Evolutionary conservation across 2,888 invertebrate species (phyloP), one percentile per base, ranked within the genome.

Genomic region (Pycnomerus fuliginosus): DNA sequence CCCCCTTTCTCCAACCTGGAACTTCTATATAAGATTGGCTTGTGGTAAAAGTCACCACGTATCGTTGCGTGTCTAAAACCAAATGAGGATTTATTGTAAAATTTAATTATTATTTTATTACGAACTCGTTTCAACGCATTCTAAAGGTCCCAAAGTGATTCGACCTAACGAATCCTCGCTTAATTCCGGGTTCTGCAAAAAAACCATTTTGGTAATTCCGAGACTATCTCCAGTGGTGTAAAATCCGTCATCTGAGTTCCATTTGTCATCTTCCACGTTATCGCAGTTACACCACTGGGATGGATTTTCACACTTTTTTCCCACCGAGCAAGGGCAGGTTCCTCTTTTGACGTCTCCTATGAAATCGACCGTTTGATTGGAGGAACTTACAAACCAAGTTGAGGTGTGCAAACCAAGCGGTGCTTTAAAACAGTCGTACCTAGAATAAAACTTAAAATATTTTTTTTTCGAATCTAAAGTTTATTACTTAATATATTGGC

Each of bases 111-210:
- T 32, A 13, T 2, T 16, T 10, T 14, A 16, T 20, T 20, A 25
- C 85, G 79, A 75, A 94, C 94, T 92, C 43, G 93, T 93, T 77
- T 94, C 94, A 38, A 93, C 92, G 73, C 95, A 96, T 72, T 92
- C 90, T 55, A 96, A 74, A 1, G 94, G 90, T 2, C 94, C 94
- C 35, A 95, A 73, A 1, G 93, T 93, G 31, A 96, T 89, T 56
- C 91, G 78, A 1, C 90, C 92, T 56, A 87, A 84, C 1, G 91
- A 89, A 65, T 91, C 88, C 53, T 85, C 83, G 35, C 87, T 84
- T 50, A 91, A 73, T 66, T 89, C 85, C 56, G 85, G 83, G 64
- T 91, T 91, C 63, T 93, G 92, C 32, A 92, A 74, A 66, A 95
- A 92, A 55, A 88, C 87, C 87, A 95, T 90, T 67, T 90, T 86